Evolutionary conservation across 2,113 vertebrate species (phyloP).

Genomic region (Mastomys natalensis): DNA sequence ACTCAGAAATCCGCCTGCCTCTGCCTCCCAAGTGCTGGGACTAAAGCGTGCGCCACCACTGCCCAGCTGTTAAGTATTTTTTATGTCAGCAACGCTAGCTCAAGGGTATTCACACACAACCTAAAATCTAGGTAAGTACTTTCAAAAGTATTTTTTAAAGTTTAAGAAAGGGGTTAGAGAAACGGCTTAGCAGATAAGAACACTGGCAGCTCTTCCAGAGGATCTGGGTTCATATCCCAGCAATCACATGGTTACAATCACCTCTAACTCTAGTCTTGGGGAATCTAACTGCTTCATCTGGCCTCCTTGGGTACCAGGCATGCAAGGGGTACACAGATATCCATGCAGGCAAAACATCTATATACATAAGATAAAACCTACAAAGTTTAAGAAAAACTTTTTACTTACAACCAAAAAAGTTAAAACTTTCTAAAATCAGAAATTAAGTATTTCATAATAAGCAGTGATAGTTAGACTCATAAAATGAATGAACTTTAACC

Average conservation of each 20-base stretch:
- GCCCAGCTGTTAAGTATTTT: background rate
- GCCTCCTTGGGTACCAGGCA: background rate
- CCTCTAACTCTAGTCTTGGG: background rate
- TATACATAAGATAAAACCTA: background rate
- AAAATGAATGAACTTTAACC: background rate
- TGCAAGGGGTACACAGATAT: background rate
- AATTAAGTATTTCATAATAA: conserved; percentile 15
- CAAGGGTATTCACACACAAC: background rate
- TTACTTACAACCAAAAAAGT: conserved; percentile 24
- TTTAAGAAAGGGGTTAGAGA: background rate
- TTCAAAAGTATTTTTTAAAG: background rate
- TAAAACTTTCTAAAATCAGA: conserved; percentile 44
- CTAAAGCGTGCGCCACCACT: too few relatives aligned
- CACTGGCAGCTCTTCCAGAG: background rate
- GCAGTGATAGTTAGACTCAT: background rate
- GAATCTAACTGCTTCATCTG: background rate
- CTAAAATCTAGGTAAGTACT: background rate
- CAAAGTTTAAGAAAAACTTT: background rate
- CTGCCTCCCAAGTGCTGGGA: too few relatives aligned
- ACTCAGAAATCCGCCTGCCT: too few relatives aligned
- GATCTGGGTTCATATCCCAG: background rate
- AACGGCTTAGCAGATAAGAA: background rate
- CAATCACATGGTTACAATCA: background rate
- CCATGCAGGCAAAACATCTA: background rate
- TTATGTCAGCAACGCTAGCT: background rate